Base-by-base conservation (phyloP, 2,113 vertebrate genomes). In the Oceanodroma tethys region DNA sequence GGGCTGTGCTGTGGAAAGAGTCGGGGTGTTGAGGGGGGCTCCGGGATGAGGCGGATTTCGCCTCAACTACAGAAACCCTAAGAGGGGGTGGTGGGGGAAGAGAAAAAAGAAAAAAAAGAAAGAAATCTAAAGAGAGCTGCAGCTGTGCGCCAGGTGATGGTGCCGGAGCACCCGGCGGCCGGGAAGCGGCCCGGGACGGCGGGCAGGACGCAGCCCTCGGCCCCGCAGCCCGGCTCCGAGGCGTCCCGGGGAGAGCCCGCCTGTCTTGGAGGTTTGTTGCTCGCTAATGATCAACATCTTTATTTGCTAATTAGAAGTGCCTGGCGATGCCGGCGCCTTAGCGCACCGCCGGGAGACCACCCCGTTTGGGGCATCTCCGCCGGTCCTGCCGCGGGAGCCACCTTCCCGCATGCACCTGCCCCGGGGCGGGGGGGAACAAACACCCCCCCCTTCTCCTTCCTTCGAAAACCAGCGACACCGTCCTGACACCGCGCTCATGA, bases 31-130 rank as follows among this genome's bases (percentile, higher is more conserved):
- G 17, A 78, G 47, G 11, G 19, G 7, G 3, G 10, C 40, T 71
- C 3, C 3, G 21, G 16, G 13, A 36, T 25, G 30, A 90, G 36
- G 42, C 2, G 11, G 27, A 50, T 81, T 91, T 88, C 34, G 8
- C 48, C 36, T 34, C 38, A 40, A 30, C 36, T 16, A 32, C 22
- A 42, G 21, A 21, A 82, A n/a, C 6, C 5, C 16, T n/a, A 47
- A 0, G 10, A n/a, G n/a, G n/a, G n/a, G n/a, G n/a, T n/a, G 42
- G 42, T 6, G 12, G 10, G 22, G 4, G 16, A 4, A 3, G 20
- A 27, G 38, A 23, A 56, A 2, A 3, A 1, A 10, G 3, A 13
- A 3, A 17, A 16, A 2, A 38, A 59, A 6, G 6, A 16, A 17
- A 59, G 5, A 29, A 68, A 23, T 18, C 30, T 23, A 16, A 8